Evolutionary conservation across 2,888 invertebrate genomes (phyloP).

Genomic region (Thecocarcelia acutangulata): DNA sequence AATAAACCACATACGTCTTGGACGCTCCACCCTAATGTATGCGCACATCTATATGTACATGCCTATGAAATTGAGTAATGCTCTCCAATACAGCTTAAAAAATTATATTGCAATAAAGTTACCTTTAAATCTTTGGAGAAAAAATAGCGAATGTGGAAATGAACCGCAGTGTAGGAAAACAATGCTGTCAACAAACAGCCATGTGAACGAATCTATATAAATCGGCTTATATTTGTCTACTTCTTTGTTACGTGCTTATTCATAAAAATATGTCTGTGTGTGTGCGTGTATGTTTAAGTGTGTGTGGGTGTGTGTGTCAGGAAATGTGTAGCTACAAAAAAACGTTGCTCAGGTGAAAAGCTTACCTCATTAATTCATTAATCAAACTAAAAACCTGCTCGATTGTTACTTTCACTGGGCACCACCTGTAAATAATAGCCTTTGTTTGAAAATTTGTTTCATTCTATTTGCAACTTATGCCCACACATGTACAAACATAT

Average conservation of each 20-base stretch:
- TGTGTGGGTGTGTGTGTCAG: neutral
- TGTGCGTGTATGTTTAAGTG: constrained; percentile 3
- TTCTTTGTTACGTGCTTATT: constrained; percentile 8
- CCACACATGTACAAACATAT: too few relatives aligned
- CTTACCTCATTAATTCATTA: constrained; percentile 69
- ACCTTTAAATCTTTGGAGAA: constrained; percentile 35
- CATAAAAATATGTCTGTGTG: constrained; percentile 5
- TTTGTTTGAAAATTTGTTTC: constrained; percentile 42
- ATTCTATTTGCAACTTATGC: constrained; percentile 31
- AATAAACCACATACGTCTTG: too few relatives aligned
- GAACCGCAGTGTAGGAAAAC: constrained; percentile 9
- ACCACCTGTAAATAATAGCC: constrained; percentile 63
- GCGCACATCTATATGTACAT: too few relatives aligned
- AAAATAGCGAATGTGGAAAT: constrained; percentile 45
- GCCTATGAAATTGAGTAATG: too few relatives aligned
- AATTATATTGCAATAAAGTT: neutral
- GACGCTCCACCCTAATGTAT: too few relatives aligned
- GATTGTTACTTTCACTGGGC: constrained; percentile 59
- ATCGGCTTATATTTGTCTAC: constrained; percentile 28
- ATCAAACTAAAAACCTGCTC: constrained; percentile 62
- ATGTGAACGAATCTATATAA: neutral
- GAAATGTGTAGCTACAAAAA: neutral
- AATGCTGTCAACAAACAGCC: constrained; percentile 4
- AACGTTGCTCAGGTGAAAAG: constrained; percentile 63
- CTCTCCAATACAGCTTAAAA: too few relatives aligned